Base-by-base conservation (phyloP, 2,113 vertebrate genomes). In the Hippocampus barbouri region DNA sequence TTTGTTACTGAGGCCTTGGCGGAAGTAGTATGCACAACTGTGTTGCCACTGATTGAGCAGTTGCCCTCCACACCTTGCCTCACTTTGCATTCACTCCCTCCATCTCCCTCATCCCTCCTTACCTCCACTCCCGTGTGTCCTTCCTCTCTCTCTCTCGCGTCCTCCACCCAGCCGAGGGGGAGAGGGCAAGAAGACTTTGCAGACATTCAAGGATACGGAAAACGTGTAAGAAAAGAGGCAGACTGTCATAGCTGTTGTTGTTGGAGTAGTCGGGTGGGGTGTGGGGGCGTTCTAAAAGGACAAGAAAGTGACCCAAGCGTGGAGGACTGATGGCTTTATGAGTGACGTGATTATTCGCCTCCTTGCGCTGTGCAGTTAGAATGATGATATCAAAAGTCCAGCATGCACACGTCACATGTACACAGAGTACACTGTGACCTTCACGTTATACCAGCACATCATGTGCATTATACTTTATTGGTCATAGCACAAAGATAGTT, bases 341-440 rank as follows among this genome's bases (percentile, higher is more conserved):
- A 90, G 87, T 91, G 88, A 90, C 87, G 79, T 87, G 88, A 91
- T 91, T 87, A 90, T 87, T 86, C 85, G 85, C 87, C 81, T 87
- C 81, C 80, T 69, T 87, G 85, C 77, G 14, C 84, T 38, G 66
- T 70, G 82, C 85, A 69, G 80, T 85, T 86, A 84, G 82, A 88
- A 88, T 83, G 89, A 90, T 88, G 86, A 87, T 82, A 86, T 87
- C 82, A 61, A 68, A 80, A 73, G 72, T 71, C 69, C 53, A 56
- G 54, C 60, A 70, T 66, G 61, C 77, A 72, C 75, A 65, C 66
- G 77, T 80, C 67, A 78, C 72, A 77, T 66, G 75, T 69, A 77
- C 73, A 81, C 60, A 66, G 57, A 74, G 74, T 47, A 78, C 87
- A 76, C 78, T 18, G 66, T 86, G 86, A 89, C 89, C 90, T 91